These are phyloP conservation scores for Oenanthe melanoleuca DNA, from an alignment of 2,113 vertebrate species.

Conservation along the genomic window DNA sequence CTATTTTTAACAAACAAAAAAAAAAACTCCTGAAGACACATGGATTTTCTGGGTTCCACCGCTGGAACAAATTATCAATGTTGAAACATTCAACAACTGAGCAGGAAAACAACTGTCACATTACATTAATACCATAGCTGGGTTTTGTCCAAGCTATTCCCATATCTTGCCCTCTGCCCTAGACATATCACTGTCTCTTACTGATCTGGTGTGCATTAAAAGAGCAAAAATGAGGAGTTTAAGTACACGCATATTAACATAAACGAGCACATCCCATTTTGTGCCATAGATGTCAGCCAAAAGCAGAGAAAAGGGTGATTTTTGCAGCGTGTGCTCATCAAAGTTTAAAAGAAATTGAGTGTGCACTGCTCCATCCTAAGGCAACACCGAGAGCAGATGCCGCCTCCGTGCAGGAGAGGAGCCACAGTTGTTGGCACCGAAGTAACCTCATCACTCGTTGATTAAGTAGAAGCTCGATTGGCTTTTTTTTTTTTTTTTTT, in stretches of 20 bases:
- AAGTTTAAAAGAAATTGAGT: neutral
- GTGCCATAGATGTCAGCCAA: neutral
- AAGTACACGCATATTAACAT: neutral
- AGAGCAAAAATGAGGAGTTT: neutral
- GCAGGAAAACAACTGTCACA: constrained; percentile 55
- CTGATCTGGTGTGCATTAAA: neutral
- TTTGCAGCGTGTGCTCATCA: neutral
- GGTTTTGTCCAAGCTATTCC: neutral
- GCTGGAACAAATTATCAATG: constrained; percentile 29
- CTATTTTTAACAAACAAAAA: constrained; percentile 75
- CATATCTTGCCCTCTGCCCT: neutral
- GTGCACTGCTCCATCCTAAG: neutral
- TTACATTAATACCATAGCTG: constrained; percentile 30
- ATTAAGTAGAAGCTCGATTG: neutral
- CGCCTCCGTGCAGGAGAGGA: neutral
- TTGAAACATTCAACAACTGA: constrained; percentile 46
- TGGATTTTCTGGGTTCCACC: constrained; percentile 37
- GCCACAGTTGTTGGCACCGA: neutral
- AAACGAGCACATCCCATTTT: neutral
- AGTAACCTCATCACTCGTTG: neutral
- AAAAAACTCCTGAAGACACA: constrained; percentile 10
- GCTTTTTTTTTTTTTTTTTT: neutral
- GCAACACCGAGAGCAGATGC: neutral
- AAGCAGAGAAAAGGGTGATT: neutral
- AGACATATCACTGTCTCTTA: neutral